Evolutionary conservation across 2,888 invertebrate species (phyloP).

Genomic region (Chironomus riparius): DNA sequence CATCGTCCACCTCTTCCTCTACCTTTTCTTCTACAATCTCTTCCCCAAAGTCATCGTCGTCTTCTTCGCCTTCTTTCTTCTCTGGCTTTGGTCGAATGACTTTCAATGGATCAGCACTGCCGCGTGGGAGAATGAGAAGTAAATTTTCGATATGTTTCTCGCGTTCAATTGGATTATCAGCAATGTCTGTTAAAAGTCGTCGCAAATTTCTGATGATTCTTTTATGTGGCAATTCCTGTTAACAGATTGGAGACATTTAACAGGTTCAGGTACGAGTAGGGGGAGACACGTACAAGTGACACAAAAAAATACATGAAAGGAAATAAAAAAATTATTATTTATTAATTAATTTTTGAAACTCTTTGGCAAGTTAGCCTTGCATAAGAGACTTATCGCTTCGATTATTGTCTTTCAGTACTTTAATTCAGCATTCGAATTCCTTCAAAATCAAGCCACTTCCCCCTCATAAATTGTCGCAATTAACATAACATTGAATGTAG

Average conservation of each 20-base stretch:
- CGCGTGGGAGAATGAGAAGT: constrained; percentile 15
- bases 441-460: too few species aligned
- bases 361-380: too few species aligned
- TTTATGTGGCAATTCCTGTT: constrained; percentile 24
- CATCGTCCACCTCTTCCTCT: not conserved
- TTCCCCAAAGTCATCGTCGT: not conserved
- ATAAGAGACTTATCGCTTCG: too few species aligned
- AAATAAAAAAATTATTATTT: not conserved
- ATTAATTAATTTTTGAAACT: not conserved
- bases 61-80: constrained; percentile 11
- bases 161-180: constrained; percentile 18
- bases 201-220: constrained; percentile 23
- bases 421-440: too few species aligned
- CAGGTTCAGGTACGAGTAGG: too few species aligned
- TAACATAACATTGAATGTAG: not conserved
- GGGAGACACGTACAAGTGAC: not conserved
- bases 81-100: constrained; percentile 16
- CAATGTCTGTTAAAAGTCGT: constrained; percentile 16
- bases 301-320: not conserved
- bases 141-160: constrained; percentile 20
- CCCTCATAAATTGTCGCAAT: not conserved
- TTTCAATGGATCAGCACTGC: constrained; percentile 18
- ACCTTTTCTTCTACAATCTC: not conserved
- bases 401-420: too few species aligned
- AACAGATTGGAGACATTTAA: not conserved